Conservation (phyloP, 37 sponge, comb jelly and placozoan species). For the Axinella damicornis region DNA sequence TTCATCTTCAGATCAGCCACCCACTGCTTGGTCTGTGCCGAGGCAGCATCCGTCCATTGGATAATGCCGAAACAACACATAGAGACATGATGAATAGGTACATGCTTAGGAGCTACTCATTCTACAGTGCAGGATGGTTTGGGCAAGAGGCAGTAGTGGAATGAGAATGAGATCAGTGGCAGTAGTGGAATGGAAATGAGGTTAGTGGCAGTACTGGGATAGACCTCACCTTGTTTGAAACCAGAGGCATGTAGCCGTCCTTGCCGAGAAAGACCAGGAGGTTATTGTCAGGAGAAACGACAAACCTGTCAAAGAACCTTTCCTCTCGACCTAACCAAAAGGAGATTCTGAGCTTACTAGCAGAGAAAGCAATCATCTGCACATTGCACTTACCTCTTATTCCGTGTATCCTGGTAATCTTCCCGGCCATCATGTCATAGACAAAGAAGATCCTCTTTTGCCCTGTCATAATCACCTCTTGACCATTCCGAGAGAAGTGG, state of each 20-base stretch:
- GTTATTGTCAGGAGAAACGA: constrained; percentile 86
- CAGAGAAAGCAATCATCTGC: too few relatives aligned
- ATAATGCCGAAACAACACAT: too few relatives aligned
- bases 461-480: constrained; percentile 80
- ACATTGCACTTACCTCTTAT: constrained; percentile 72
- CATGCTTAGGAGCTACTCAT: too few relatives aligned
- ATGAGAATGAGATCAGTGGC: too few relatives aligned
- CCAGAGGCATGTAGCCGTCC: constrained; percentile 85
- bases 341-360: neutral
- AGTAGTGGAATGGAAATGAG: neutral
- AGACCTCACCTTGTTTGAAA: constrained; percentile 78
- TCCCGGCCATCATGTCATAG: constrained; percentile 84
- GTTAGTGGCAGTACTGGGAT: too few relatives aligned
- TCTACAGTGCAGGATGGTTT: too few relatives aligned
- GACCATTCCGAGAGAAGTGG: constrained; percentile 83
- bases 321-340: constrained; percentile 66
- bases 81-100: too few relatives aligned
- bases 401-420: constrained; percentile 72
- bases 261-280: constrained; percentile 82
- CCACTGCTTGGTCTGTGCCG: constrained; percentile 88
- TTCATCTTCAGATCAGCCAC: constrained; percentile 92
- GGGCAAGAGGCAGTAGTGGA: too few relatives aligned
- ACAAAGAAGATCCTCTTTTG: constrained; percentile 79
- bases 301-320: constrained; percentile 60
- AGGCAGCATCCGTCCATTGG: neutral